Evolutionary conservation across 2,797 vertebrate species (phyloP).

Genomic region (Rhadinocentrus ornatus): DNA sequence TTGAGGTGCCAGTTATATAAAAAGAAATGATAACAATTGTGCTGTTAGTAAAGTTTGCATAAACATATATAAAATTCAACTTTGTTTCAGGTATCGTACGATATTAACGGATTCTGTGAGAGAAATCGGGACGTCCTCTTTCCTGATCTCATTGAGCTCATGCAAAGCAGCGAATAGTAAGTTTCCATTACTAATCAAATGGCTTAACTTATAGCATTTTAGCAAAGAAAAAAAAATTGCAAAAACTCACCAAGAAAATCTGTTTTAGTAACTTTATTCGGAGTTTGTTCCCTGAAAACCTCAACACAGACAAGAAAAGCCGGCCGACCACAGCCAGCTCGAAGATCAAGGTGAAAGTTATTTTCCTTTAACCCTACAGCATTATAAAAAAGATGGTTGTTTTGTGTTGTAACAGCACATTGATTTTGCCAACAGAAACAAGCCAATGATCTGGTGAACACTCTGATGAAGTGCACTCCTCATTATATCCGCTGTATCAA

Average conservation of each 20-base stretch:
- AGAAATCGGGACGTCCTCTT: slow-evolving; percentile 96
- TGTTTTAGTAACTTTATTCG: slow-evolving; percentile 87
- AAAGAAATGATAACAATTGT: neutral
- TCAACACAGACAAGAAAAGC: slow-evolving; percentile 93
- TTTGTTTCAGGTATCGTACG: slow-evolving; percentile 89
- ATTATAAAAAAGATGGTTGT: neutral
- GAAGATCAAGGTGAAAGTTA: slow-evolving; percentile 91
- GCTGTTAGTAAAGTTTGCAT: neutral
- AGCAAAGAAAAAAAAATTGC: accelerated
- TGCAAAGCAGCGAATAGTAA: slow-evolving; percentile 96
- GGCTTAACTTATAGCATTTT: neutral
- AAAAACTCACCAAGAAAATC: neutral
- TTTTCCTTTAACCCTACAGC: neutral
- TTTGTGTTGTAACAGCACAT: neutral
- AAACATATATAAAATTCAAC: neutral
- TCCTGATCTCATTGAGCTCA: slow-evolving; percentile 94
- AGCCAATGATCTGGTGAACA: slow-evolving; percentile 95
- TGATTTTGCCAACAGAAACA: slow-evolving; percentile 85
- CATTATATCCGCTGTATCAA: slow-evolving; percentile 99
- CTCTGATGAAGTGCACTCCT: slow-evolving; percentile 94
- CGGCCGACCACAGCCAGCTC: slow-evolving; percentile 90
- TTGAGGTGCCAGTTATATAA: neutral
- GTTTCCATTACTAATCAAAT: slow-evolving; percentile 53
- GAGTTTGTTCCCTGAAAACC: slow-evolving; percentile 93
- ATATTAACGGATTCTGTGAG: slow-evolving; percentile 93